These are phyloP conservation scores for Meles meles DNA, from an alignment of 2,113 vertebrate genomes.

Conservation along the genomic window DNA sequence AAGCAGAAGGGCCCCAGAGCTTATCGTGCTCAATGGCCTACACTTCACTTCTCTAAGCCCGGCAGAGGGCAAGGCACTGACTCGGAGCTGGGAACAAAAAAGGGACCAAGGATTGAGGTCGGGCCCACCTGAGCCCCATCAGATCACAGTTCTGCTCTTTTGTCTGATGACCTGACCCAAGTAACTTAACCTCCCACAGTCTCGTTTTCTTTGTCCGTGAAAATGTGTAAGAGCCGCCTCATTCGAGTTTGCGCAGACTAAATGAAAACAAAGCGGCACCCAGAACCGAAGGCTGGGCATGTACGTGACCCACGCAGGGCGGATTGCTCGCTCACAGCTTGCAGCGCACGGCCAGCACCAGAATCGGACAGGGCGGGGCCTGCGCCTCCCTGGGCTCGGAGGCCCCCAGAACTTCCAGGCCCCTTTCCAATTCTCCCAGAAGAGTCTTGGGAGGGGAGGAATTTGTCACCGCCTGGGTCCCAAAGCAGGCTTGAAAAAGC, in stretches of 20 bases:
- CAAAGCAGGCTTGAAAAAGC: neutral
- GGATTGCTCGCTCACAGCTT: fast-evolving
- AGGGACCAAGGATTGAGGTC: too few species aligned
- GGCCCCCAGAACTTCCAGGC: neutral
- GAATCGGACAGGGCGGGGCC: too few species aligned
- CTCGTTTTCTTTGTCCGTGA: neutral
- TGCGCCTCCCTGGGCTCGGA: neutral
- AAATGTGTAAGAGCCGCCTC: neutral
- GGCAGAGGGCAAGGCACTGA: neutral
- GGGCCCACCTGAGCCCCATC: neutral
- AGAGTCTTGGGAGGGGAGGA: neutral
- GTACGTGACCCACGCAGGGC: fast-evolving
- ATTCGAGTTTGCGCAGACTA: neutral
- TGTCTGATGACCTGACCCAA: neutral
- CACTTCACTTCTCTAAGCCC: neutral
- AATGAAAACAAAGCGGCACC: neutral
- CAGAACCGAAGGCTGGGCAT: neutral
- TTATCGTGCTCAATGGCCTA: neutral
- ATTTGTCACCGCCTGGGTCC: neutral
- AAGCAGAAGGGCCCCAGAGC: neutral
- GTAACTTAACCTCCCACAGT: neutral
- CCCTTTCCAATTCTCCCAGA: neutral
- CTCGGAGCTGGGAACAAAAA: neutral
- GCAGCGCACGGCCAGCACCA: too few species aligned
- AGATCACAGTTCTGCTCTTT: neutral